phyloP scores from a whole-genome alignment of 1,140 invertebrate genomes.

The Lycorma delicatula region DNA sequence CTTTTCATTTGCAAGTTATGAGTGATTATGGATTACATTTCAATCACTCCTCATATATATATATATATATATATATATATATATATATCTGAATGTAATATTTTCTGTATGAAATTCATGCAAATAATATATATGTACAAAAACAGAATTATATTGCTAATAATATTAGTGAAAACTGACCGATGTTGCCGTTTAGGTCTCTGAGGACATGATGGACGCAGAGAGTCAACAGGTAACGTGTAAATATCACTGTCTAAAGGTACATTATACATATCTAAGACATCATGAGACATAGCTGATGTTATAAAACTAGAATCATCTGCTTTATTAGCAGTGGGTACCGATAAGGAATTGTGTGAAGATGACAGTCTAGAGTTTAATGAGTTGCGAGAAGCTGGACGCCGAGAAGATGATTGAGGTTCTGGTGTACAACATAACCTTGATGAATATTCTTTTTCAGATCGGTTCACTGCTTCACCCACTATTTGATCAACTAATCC shows the following conservation, averaged over 20 bases:
- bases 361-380: conserved; percentile 65
- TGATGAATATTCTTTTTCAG: conserved; percentile 19
- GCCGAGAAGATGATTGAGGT: conserved; percentile 37
- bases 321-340: conserved; percentile 54
- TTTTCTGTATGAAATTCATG: too few species aligned
- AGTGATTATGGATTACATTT: too few species aligned
- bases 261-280: conserved; percentile 69
- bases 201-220: conserved; percentile 46
- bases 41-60: too few species aligned
- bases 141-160: background rate
- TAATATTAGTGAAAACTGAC: conserved; percentile 6
- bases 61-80: too few species aligned
- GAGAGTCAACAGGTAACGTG: conserved; percentile 70
- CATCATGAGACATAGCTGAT: conserved; percentile 74
- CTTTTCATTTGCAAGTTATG: too few species aligned
- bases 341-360: conserved; percentile 68
- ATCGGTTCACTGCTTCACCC: background rate
- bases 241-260: conserved; percentile 80
- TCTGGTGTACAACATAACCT: background rate
- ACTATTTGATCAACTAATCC: conserved; percentile 28
- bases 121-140: background rate
- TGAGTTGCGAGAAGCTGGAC: conserved; percentile 47
- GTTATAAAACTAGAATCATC: conserved; percentile 80
- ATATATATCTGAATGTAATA: too few species aligned
- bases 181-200: conserved; percentile 42